These are phyloP conservation scores for Pyrgilauda ruficollis DNA, from an alignment of 2,113 vertebrate genomes.

Conservation along the genomic window DNA sequence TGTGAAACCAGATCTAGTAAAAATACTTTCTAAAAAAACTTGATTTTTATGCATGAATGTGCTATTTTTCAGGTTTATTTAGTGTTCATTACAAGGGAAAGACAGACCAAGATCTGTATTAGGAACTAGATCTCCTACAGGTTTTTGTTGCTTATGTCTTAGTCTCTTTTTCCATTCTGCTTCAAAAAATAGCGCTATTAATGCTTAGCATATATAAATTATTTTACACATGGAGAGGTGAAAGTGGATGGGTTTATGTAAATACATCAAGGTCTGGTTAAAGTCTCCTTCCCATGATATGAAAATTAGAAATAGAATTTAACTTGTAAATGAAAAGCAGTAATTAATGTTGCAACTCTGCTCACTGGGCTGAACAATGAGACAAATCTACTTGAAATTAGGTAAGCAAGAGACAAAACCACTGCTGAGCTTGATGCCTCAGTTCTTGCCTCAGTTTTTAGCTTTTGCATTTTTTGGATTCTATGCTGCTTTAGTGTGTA, in stretches of 20 bases:
- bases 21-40: neutral
- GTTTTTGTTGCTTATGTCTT: neutral
- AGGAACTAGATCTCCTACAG: neutral
- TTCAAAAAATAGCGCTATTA: neutral
- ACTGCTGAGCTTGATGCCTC: neutral
- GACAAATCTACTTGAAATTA: slow-evolving; percentile 48
- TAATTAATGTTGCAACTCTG: slow-evolving; percentile 52
- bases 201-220: neutral
- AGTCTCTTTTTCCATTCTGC: neutral
- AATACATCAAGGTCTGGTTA: neutral
- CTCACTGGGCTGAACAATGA: slow-evolving; percentile 48
- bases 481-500: neutral
- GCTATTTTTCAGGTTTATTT: slow-evolving; percentile 17
- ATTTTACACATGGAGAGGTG: neutral
- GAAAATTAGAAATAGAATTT: neutral
- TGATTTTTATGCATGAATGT: neutral
- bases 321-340: slow-evolving; percentile 5
- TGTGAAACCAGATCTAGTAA: slow-evolving; percentile 37
- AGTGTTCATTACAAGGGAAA: slow-evolving; percentile 4
- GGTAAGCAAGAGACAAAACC: slow-evolving; percentile 54
- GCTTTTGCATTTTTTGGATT: neutral
- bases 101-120: neutral
- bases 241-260: neutral
- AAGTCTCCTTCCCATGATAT: neutral
- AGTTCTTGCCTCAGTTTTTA: neutral